Conservation (phyloP, 1,140 invertebrate genomes). For the Drosophila punjabiensis region DNA sequence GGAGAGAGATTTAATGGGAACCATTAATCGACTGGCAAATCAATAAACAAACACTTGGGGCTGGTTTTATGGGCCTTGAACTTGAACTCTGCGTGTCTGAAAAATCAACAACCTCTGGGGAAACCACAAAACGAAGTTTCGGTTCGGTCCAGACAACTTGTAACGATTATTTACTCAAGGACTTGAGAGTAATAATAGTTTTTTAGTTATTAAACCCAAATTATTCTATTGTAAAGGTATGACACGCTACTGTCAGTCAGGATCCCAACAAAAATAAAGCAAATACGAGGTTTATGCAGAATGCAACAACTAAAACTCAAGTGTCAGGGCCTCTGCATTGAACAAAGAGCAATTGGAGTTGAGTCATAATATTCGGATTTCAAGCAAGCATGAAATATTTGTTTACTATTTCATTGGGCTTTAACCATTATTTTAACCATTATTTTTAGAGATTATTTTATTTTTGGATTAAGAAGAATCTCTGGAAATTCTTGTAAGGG, state of each 20-base stretch:
- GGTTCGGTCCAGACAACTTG: background rate
- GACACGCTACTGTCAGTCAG: background rate
- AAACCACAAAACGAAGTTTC: background rate
- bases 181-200: background rate
- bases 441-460: background rate
- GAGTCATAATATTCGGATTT: constrained; percentile 11
- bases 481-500: background rate
- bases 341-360: constrained; percentile 4
- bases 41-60: constrained; percentile 25
- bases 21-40: constrained; percentile 29
- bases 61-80: constrained; percentile 35
- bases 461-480: background rate
- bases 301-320: background rate
- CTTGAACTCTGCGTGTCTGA: constrained; percentile 42
- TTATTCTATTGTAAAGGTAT: background rate
- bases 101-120: background rate
- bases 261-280: background rate
- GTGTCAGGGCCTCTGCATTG: background rate
- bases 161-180: background rate
- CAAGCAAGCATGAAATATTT: constrained; percentile 5
- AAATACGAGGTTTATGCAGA: background rate
- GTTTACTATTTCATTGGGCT: background rate
- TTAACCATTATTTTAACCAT: background rate
- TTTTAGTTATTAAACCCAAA: background rate
- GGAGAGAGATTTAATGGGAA: background rate